Evolutionary conservation across 2,797 vertebrate species (phyloP), one percentile per base, ranked within the genome.

Genomic region (Cryptoblepharus egeriae): DNA sequence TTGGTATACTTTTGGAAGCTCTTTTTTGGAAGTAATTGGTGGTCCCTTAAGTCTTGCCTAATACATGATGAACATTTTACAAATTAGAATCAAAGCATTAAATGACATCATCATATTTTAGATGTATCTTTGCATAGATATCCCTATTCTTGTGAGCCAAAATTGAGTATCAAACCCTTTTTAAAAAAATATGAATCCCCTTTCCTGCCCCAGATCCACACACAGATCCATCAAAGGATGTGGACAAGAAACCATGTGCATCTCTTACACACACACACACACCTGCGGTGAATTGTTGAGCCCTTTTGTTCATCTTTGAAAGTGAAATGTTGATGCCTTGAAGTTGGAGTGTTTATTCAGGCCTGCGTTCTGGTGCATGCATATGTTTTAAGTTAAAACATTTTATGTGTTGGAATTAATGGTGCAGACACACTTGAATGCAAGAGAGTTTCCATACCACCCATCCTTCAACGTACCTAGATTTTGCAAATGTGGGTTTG

Each of bases 101-200:
- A 24, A 32, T 92, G 89, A 82, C 84, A 91, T 88, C 11, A 37
- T 77, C 89, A 65, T 78, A 77, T 92, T 90, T 90, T 82, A 75
- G 24, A 78, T 78, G 65, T 88, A 89, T 89, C 61, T 91, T 91
- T 91, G 79, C 75, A 75, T 88, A 92, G 75, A 90, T 93, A 16
- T 81, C 86, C 32, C 15, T 88, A 91, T 88, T 78, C 72, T 70
- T 81, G 12, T 81, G 82, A 81, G 80, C 82, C 81, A 77, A 92
- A 90, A 39, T 80, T 87, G 90, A 89, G 88, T 82, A 87, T 0
- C 83, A 63, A 85, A 75, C n/a, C n/a, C n/a, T n/a, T n/a, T n/a
- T n/a, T n/a, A n/a, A n/a, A n/a, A n/a, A n/a, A n/a, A n/a, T n/a
- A n/a, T n/a, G n/a, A n/a, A n/a, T n/a, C n/a, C n/a, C n/a, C n/a